These are phyloP conservation scores for Drosophila willistoni DNA, from an alignment of 1,140 invertebrate genomes.

Conservation along the genomic window DNA sequence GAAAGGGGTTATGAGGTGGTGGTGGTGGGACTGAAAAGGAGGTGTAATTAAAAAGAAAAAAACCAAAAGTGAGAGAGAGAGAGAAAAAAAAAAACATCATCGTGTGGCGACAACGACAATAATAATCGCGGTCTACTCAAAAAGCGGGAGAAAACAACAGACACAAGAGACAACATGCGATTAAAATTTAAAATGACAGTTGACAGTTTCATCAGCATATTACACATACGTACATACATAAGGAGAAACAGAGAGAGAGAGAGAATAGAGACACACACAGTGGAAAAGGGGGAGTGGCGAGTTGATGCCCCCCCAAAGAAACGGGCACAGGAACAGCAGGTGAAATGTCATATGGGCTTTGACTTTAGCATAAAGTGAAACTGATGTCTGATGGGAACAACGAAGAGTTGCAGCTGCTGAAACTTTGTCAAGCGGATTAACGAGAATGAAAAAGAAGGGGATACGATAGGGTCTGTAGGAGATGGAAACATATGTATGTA, in stretches of 20 bases:
- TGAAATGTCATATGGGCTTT: conserved; percentile 58
- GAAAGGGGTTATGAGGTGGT: not conserved
- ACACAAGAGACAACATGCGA: conserved; percentile 43
- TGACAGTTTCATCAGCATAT: conserved; percentile 63
- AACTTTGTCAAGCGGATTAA: conserved; percentile 19
- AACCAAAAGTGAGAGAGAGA: conserved; percentile 14
- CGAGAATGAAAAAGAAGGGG: not conserved
- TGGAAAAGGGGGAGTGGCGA: not conserved
- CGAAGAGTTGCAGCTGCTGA: conserved; percentile 18
- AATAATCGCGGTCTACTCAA: conserved; percentile 23
- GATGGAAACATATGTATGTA: not conserved
- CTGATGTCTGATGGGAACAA: conserved; percentile 13
- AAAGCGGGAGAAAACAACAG: conserved; percentile 10
- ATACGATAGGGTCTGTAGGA: not conserved
- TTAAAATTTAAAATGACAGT: conserved; percentile 64
- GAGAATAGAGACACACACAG: conserved; percentile 12
- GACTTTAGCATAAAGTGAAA: conserved; percentile 48
- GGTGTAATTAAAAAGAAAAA: conserved; percentile 18
- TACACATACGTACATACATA: conserved; percentile 36
- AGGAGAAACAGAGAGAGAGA: conserved; percentile 32
- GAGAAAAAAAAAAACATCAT: conserved; percentile 2
- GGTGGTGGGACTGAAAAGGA: not conserved
- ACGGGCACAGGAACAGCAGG: conserved; percentile 52
- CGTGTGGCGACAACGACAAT: conserved; percentile 15
- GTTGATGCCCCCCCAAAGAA: conserved; percentile 8